These are phyloP conservation scores for Macrostomum lignano DNA, from an alignment of 1,140 invertebrate genomes.

Conservation along the genomic window DNA sequence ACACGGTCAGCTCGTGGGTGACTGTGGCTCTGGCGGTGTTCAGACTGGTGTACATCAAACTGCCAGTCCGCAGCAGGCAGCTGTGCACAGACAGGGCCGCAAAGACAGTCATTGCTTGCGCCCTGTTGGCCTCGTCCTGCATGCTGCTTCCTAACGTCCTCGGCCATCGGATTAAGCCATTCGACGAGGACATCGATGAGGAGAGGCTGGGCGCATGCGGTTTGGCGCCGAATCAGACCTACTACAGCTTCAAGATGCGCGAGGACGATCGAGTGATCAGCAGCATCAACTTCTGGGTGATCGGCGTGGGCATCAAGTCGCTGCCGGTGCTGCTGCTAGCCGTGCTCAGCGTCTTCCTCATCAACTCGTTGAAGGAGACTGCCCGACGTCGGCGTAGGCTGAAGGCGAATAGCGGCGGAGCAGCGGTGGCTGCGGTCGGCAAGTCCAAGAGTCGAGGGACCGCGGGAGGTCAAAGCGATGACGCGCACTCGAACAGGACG, in stretches of 20 bases:
- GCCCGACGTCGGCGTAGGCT: too few relatives aligned
- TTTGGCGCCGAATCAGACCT: not conserved
- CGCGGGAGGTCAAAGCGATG: too few relatives aligned
- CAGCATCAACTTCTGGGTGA: constrained; percentile 7
- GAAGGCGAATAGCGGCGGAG: too few relatives aligned
- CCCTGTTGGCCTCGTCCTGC: not conserved
- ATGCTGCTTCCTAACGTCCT: constrained; percentile 4
- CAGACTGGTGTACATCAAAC: not conserved
- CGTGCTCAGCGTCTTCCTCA: too few relatives aligned
- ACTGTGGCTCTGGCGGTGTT: constrained; percentile 1
- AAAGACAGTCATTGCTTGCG: constrained; percentile 5
- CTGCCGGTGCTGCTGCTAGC: not conserved
- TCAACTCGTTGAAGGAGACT: too few relatives aligned
- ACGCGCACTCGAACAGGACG: too few relatives aligned
- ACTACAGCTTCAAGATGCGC: not conserved
- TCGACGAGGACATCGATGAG: not conserved
- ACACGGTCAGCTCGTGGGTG: constrained; percentile 5
- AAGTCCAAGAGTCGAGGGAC: too few relatives aligned
- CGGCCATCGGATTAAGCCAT: constrained; percentile 1
- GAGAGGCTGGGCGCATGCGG: constrained; percentile 1
- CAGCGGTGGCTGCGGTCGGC: too few relatives aligned
- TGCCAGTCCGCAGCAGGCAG: too few relatives aligned
- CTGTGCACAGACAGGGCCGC: not conserved
- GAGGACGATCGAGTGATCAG: not conserved
- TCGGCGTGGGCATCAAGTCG: constrained; percentile 4